Evolutionary conservation across 2,888 invertebrate species (phyloP).

Genomic region (Campoplex capitator): DNA sequence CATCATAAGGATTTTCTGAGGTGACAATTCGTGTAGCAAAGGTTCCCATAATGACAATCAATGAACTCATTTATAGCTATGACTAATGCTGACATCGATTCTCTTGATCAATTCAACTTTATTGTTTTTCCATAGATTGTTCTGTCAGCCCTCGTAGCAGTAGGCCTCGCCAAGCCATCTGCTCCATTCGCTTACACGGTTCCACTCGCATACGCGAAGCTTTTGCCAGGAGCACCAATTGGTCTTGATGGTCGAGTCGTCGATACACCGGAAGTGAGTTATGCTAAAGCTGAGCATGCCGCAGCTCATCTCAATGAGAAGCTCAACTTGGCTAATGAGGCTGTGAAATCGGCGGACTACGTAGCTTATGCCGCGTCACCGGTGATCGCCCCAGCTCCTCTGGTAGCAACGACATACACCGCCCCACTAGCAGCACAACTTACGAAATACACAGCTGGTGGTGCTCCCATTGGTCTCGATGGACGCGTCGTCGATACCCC

Average conservation of each 20-base stretch:
- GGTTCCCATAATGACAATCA: background rate
- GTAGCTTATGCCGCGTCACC: slow-evolving; percentile 59
- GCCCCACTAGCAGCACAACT: slow-evolving; percentile 40
- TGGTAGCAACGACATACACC: slow-evolving; percentile 48
- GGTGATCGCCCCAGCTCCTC: slow-evolving; percentile 28
- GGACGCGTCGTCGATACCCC: slow-evolving; percentile 82
- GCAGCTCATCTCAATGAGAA: slow-evolving; percentile 77
- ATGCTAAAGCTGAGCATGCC: slow-evolving; percentile 76
- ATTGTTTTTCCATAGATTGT: slow-evolving; percentile 64
- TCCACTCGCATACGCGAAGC: slow-evolving; percentile 65
- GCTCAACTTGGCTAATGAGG: slow-evolving; percentile 74
- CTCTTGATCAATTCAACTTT: background rate
- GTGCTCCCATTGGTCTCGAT: slow-evolving; percentile 80
- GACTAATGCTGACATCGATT: background rate
- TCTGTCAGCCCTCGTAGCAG: slow-evolving; percentile 73
- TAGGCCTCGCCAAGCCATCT: slow-evolving; percentile 72
- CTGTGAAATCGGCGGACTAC: slow-evolving; percentile 72
- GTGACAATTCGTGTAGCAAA: background rate
- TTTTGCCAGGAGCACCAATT: slow-evolving; percentile 73
- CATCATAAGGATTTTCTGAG: background rate
- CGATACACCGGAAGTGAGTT: slow-evolving; percentile 76
- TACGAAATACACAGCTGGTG: slow-evolving; percentile 67
- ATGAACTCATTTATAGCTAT: background rate
- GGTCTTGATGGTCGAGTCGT: slow-evolving; percentile 75
- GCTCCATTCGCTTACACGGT: slow-evolving; percentile 20